phyloP scores from a whole-genome alignment of 1,140 invertebrate genomes.

The Caenorhabditis tropicalis region DNA sequence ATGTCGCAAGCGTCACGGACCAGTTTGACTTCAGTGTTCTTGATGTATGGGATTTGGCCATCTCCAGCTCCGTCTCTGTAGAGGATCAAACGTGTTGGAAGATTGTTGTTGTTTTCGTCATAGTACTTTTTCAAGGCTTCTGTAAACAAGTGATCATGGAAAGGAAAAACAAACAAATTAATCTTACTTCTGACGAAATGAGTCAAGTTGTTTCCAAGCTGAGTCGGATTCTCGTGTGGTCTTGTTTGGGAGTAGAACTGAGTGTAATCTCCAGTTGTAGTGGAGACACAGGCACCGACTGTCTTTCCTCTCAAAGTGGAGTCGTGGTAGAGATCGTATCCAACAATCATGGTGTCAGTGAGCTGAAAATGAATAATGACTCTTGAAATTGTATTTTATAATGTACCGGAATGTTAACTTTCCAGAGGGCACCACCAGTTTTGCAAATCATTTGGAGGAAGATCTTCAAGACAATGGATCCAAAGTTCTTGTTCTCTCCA shows the following conservation, averaged over 20 bases:
- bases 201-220: constrained; percentile 48
- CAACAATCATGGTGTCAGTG: constrained; percentile 41
- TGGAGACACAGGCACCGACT: constrained; percentile 51
- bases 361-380: constrained; percentile 10
- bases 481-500: constrained; percentile 54
- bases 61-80: constrained; percentile 57
- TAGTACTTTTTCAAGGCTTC: constrained; percentile 49
- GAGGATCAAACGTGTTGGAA: constrained; percentile 40
- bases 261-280: constrained; percentile 51
- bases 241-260: constrained; percentile 50
- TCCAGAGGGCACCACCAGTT: constrained; percentile 54
- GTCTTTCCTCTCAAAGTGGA: constrained; percentile 53
- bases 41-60: constrained; percentile 53
- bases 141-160: neutral
- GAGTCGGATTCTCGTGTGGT: constrained; percentile 51
- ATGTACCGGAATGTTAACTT: constrained; percentile 41
- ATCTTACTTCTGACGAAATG: constrained; percentile 48
- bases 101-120: constrained; percentile 31
- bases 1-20: constrained; percentile 46
- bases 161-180: neutral
- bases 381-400: neutral
- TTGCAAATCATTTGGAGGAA: constrained; percentile 55
- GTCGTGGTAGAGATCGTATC: constrained; percentile 55
- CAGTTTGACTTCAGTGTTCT: constrained; percentile 45
- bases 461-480: constrained; percentile 53